These are phyloP conservation scores for Notiomystis cincta DNA, from an alignment of 2,113 vertebrate genomes.

Conservation along the genomic window DNA sequence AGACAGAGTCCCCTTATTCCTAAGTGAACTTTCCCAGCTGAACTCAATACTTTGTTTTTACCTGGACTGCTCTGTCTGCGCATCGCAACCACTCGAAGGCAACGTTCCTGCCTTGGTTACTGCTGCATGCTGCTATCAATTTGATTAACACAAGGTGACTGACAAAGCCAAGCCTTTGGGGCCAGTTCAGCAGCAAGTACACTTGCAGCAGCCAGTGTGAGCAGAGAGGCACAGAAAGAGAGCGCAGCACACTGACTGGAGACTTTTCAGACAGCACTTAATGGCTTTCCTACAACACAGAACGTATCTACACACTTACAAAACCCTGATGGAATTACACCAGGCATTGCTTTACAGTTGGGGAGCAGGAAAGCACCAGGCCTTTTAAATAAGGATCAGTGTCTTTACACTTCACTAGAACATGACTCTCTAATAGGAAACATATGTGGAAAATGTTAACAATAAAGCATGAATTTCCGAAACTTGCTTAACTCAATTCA, in stretches of 20 bases:
- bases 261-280: not conserved
- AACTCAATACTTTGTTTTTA: not conserved
- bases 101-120: not conserved
- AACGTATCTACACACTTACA: not conserved
- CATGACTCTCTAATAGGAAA: constrained; percentile 40
- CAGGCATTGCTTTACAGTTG: not conserved
- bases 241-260: not conserved
- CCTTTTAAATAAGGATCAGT: constrained; percentile 32
- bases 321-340: not conserved
- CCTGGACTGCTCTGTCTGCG: not conserved
- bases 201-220: not conserved
- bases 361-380: constrained; percentile 7
- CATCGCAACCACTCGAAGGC: not conserved
- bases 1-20: not conserved
- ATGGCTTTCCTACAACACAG: not conserved
- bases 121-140: not conserved
- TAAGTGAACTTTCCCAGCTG: not conserved
- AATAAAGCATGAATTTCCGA: constrained; percentile 6
- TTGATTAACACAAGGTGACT: not conserved
- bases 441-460: constrained; percentile 46
- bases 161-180: not conserved
- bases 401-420: constrained; percentile 52
- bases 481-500: not conserved
- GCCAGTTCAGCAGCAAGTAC: not conserved
- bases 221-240: not conserved